Conservation (phyloP, 2,797 vertebrate genomes). For the Halcyon smyrnensis region DNA sequence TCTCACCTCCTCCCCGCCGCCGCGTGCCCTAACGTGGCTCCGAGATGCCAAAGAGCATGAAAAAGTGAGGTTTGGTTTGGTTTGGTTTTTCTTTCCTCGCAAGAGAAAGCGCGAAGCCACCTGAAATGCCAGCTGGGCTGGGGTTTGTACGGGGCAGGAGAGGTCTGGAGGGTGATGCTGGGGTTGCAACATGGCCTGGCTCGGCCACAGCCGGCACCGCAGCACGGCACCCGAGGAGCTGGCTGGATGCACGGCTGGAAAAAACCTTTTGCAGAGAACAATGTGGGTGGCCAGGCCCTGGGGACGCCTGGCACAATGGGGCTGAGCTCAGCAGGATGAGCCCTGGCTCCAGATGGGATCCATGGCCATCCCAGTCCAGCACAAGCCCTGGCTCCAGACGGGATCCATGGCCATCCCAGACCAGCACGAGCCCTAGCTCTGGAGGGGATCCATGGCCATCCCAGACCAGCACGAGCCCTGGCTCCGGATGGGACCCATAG, state of each 20-base stretch:
- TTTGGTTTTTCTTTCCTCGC: too few relatives aligned
- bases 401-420: not conserved
- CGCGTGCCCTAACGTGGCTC: not conserved
- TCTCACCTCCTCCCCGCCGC: not conserved
- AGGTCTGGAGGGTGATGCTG: not conserved
- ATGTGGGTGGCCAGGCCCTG: accelerated
- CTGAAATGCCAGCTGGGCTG: accelerated
- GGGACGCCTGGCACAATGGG: not conserved
- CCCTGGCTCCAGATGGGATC: accelerated
- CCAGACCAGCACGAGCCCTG: not conserved
- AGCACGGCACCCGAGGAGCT: not conserved
- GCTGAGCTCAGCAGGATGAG: accelerated
- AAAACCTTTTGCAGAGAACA: not conserved
- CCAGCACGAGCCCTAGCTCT: too few relatives aligned
- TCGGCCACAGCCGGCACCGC: accelerated
- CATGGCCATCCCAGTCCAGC: accelerated
- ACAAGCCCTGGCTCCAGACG: not conserved
- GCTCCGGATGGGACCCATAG: not conserved
- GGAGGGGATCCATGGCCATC: too few relatives aligned
- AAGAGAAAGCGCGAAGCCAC: not conserved
- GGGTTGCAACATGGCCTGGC: accelerated
- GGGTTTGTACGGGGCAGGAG: not conserved
- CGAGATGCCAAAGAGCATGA: not conserved
- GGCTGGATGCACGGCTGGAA: not conserved
- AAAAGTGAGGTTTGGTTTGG: not conserved